Base-by-base conservation (phyloP, 2,113 vertebrate species). In the Corvus moneduloides region DNA sequence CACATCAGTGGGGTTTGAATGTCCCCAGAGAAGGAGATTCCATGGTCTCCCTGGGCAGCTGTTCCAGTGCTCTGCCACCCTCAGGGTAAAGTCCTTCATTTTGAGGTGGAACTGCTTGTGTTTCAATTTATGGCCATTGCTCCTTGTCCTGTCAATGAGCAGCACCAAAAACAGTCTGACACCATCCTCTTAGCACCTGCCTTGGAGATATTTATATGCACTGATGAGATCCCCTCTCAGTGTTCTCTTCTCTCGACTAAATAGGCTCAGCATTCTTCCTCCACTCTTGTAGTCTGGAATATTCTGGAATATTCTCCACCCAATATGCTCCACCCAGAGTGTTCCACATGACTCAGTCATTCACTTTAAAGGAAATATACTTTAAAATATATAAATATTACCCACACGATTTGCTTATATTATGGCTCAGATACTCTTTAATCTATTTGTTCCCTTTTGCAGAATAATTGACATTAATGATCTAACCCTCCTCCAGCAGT, bases 111-210 rank as follows among this genome's bases (percentile, higher is more conserved):
- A 61, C 3, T 52, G 10, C 12, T 1, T n/a, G 1, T 52, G 9
- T 26, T 59, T 30, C 4, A 54, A 30, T 56, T 63, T 35, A 18
- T 27, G 30, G 10, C 26, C 51, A 43, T 3, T 64, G 43, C 32
- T 56, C 51, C 43, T 56, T 0, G 0, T 43, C 8, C 49, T 32
- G 26, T 27, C 58, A 2, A 32, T 37, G 51, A 14, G 32, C 43
- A 73, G 32, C 32, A 64, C 58, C 7, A 8, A 12, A 44, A 51
- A 43, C 13, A 2, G 6, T 22, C 51, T 43, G 56, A 32, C 35
- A 43, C 11, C 30, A 27, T 11, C 15, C 6, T 51, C 43, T 51
- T 43, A 8, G 14, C 15, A 43, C 16, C 12, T 5, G 1, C 18
- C 14, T 33, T 28, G 13, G 22, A 74, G 22, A 37, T 59, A 24